Evolutionary conservation across 2,113 vertebrate genomes (phyloP), one percentile per base, ranked within the genome.

Genomic region (Daphoenositta chrysoptera): DNA sequence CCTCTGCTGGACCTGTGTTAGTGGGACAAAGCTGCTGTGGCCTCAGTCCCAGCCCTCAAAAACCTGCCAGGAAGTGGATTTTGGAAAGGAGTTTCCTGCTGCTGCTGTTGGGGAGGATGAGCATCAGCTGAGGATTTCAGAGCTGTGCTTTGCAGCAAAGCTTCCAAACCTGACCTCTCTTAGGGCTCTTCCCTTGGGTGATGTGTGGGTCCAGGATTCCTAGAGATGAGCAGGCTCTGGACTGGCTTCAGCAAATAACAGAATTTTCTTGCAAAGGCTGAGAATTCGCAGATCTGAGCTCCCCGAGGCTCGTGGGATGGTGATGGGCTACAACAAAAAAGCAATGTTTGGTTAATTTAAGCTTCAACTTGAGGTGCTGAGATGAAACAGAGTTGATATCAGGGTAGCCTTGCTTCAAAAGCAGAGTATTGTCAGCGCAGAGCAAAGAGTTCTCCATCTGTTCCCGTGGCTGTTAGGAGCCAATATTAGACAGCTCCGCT

Each of bases 391-490:
- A 78, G 80, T 50, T 90, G 95, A 50, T 94, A 94, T 37, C 95
- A 90, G 93, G 85, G 37, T 66, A 89, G 85, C 23, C 76, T 94
- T 64, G 64, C 75, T 90, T n/a, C 64, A n/a, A 57, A 64, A 68
- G 87, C 71, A 84, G 79, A 65, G 92, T 44, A 93, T 94, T 96
- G 90, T 96, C 88, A 60, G 83, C 0, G 0, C 58, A 54, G 94
- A 83, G 87, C 9, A 16, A 73, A 83, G 89, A 11, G 3, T 42
- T 90, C 83, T 94, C 96, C 96, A 97, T 97, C 96, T 96, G 95
- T 93, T 96, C 91, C 94, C 58, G 75, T 77, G 93, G 91, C 95
- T 95, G 94, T 75, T 21, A 47, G 35, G 81, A 94, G 91, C 89
- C 89, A 85, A 87, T 92, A 96, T 92, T 95, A 96, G 92, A 75